Percentiles rank a stretch among this genome's conserved stretches.
Evolutionary conservation across 92 coral and sea anemone genomes (phyloP).

Genomic region (Zoanthus gigantus): DNA sequence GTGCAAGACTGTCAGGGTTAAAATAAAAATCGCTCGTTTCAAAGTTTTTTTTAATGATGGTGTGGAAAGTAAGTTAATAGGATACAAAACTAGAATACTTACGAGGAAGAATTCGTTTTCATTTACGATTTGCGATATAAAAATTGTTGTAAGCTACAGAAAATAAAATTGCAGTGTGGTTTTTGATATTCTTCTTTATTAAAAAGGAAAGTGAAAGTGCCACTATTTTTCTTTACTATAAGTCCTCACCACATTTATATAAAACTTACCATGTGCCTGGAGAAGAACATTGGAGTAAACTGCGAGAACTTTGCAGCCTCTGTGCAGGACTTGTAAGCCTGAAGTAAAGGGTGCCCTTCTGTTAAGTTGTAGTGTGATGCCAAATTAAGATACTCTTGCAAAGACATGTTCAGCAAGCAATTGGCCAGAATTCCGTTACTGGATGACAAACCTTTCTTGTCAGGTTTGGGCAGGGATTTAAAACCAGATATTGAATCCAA

Average conservation of each 20-base stretch:
- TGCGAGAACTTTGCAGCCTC: conserved; percentile 76
- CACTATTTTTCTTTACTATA: too few species aligned
- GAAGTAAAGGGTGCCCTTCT: conserved; percentile 80
- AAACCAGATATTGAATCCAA: conserved; percentile 69
- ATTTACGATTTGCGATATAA: too few species aligned
- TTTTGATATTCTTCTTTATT: too few species aligned
- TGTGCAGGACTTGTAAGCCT: conserved; percentile 75
- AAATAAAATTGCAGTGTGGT: too few species aligned
- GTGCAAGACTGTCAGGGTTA: too few species aligned
- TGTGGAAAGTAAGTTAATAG: too few species aligned
- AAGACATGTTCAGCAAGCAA: conserved; percentile 83
- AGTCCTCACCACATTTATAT: background rate
- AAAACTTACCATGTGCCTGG: conserved; percentile 77
- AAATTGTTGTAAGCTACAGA: too few species aligned
- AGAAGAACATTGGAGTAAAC: conserved; percentile 86
- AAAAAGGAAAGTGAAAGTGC: too few species aligned
- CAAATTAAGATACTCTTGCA: conserved; percentile 65
- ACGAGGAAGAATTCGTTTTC: too few species aligned
- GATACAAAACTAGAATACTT: too few species aligned
- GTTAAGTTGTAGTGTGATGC: conserved; percentile 64
- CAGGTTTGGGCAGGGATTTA: conserved; percentile 78
- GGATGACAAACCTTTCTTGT: conserved; percentile 88
- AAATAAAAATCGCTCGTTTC: too few species aligned
- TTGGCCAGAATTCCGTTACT: conserved; percentile 81
- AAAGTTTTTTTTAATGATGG: too few species aligned